A percentile compares a stretch with the other conserved stretches of the same genome.
Evolutionary conservation across 2,888 invertebrate species (phyloP).

Genomic region (Leptopilina myrica): DNA sequence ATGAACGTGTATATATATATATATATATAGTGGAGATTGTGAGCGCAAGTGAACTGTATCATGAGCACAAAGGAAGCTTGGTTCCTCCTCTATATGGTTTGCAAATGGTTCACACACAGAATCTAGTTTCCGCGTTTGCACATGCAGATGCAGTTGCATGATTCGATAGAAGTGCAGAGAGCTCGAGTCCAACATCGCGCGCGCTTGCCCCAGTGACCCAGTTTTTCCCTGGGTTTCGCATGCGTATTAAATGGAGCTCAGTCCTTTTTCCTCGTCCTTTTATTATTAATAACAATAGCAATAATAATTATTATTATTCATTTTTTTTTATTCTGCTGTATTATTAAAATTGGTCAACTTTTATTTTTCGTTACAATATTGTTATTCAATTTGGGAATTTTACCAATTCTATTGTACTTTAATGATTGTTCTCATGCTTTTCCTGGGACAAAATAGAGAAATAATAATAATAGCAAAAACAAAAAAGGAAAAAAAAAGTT

Average conservation of each 20-base stretch:
- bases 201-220: constrained; percentile 64
- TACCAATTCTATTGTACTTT: no score
- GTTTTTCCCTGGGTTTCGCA: constrained; percentile 53
- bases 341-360: no score
- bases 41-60: constrained; percentile 14
- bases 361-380: no score
- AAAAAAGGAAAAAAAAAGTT: no score
- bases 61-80: constrained; percentile 15
- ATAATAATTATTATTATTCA: no score
- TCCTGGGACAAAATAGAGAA: no score
- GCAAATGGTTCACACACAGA: constrained; percentile 32
- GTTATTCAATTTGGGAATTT: no score
- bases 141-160: constrained; percentile 58
- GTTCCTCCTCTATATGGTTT: neutral
- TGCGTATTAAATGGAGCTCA: constrained; percentile 31
- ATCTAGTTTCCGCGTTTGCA: constrained; percentile 43
- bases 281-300: neutral
- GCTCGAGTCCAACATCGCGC: constrained; percentile 48
- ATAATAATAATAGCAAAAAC: no score
- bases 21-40: constrained; percentile 35
- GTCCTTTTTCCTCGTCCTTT: constrained; percentile 41
- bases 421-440: no score
- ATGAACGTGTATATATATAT: constrained; percentile 11
- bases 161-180: constrained; percentile 41
- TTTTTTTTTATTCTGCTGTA: no score